Evolutionary conservation across 2,797 vertebrate genomes (phyloP), one percentile per base, ranked within the genome.

Genomic region (Lepidocolaptes lacrymiger): DNA sequence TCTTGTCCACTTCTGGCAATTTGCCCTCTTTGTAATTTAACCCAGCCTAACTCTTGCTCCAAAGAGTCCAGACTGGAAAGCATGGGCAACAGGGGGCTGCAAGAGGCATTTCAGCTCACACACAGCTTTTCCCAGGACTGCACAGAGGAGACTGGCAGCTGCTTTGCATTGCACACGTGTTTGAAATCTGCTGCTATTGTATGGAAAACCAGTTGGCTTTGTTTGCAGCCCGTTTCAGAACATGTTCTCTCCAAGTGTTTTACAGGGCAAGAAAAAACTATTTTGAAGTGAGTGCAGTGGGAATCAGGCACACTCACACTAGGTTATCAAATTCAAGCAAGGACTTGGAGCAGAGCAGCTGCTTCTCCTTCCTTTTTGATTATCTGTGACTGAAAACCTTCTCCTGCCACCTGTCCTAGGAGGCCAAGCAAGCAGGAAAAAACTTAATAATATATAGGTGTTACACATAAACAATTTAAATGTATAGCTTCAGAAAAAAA

Each of bases 71-170:
- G 44, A 56, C 8, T 36, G 27, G 44, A 73, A 67, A 63, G 16
- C 13, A 13, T 0, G 20, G 23, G 37, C 39, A 82, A 52, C 8
- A 15, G 11, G 21, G 41, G 52, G 18, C 27, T 39, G 55, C 30
- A 2, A 1, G 7, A 0, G 2, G 28, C 36, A 8, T 32, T 71
- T 55, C 21, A 14, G 41, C 27, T 49, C 4, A 0, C 1, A 1
- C 1, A 4, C 4, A 3, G 26, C 7, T 77, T 37, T 63, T 23
- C 7, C 12, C 24, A 26, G 28, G 36, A 19, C 1, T 4, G 13
- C 7, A 20, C 1, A 28, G 46, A 62, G 36, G n/a, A 75, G 27
- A 23, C 13, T 37, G 59, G 55, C 32, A 63, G 54, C 68, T 43
- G 36, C 43, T 89, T 55, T 41, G 32, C 28, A 48, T 63, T 48